Percentiles rank a stretch among this genome's conserved stretches.
Conservation (phyloP, 2,797 vertebrate species). For the Hafferia zeledoni region DNA sequence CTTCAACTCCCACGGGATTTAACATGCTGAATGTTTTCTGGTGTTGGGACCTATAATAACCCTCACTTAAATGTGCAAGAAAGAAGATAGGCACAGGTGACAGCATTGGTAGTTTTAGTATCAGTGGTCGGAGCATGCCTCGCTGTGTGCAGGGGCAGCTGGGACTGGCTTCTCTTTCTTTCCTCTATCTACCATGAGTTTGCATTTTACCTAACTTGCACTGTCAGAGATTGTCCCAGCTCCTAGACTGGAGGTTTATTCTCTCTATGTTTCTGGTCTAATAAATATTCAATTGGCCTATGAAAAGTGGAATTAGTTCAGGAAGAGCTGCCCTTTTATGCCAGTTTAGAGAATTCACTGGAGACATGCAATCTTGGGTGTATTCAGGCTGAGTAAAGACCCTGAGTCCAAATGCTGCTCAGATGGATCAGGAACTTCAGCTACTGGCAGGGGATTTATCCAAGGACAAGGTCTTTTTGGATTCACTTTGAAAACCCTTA, state of each 20-base stretch:
- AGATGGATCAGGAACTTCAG: not conserved
- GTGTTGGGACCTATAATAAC: not conserved
- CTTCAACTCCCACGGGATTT: not conserved
- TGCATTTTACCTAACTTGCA: not conserved
- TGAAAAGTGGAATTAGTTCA: not conserved
- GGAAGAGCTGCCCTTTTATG: not conserved
- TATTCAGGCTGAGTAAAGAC: not conserved
- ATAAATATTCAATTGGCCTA: not conserved
- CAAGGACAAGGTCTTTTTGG: not conserved
- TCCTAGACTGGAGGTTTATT: not conserved
- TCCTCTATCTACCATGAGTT: not conserved
- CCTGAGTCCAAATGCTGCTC: not conserved
- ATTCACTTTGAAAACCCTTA: not conserved
- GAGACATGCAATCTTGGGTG: not conserved
- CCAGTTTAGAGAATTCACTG: not conserved
- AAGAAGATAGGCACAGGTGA: not conserved
- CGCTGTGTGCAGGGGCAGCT: not conserved
- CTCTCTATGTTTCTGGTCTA: not conserved
- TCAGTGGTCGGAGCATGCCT: not conserved
- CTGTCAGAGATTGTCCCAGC: not conserved
- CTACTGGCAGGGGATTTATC: not conserved
- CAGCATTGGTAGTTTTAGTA: not conserved
- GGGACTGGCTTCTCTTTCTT: fast-evolving
- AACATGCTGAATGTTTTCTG: not conserved
- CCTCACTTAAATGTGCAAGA: not conserved